These are phyloP conservation scores for Ctenicera cuprea DNA, from an alignment of 2,888 invertebrate genomes.

Conservation along the genomic window DNA sequence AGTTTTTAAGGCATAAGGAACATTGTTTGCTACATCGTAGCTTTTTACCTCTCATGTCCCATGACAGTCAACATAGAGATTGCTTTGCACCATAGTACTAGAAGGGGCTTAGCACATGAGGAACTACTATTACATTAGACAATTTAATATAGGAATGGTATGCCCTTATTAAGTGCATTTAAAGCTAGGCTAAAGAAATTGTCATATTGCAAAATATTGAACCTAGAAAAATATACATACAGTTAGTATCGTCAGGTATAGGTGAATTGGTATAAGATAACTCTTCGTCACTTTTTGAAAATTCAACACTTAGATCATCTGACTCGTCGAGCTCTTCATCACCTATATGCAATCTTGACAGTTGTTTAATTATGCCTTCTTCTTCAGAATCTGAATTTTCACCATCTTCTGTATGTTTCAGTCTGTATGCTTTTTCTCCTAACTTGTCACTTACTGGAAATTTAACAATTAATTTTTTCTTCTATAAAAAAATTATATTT, in stretches of 20 bases:
- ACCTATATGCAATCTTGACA: constrained; percentile 63
- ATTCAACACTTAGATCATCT: constrained; percentile 56
- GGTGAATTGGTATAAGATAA: constrained; percentile 79
- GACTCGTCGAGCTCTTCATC: constrained; percentile 51
- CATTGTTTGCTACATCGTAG: too few relatives aligned
- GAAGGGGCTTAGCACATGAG: too few relatives aligned
- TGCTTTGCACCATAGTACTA: too few relatives aligned
- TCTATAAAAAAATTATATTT: neutral
- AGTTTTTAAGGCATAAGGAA: too few relatives aligned
- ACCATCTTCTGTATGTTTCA: constrained; percentile 63
- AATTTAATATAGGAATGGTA: too few relatives aligned
- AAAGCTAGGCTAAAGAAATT: too few relatives aligned
- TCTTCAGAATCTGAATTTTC: constrained; percentile 71
- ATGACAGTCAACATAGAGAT: too few relatives aligned
- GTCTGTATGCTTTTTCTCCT: constrained; percentile 66
- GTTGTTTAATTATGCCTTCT: constrained; percentile 66
- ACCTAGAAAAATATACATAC: constrained; percentile 72
- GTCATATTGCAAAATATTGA: constrained; percentile 3
- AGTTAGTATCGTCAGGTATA: constrained; percentile 86
- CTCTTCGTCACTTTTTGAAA: constrained; percentile 76
- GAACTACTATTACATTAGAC: too few relatives aligned
- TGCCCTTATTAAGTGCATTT: too few relatives aligned
- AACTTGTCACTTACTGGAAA: constrained; percentile 62
- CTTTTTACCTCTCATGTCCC: too few relatives aligned
- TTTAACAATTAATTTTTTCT: neutral